Conservation (phyloP, 2,888 invertebrate genomes). For the Agrilus cyanescens region DNA sequence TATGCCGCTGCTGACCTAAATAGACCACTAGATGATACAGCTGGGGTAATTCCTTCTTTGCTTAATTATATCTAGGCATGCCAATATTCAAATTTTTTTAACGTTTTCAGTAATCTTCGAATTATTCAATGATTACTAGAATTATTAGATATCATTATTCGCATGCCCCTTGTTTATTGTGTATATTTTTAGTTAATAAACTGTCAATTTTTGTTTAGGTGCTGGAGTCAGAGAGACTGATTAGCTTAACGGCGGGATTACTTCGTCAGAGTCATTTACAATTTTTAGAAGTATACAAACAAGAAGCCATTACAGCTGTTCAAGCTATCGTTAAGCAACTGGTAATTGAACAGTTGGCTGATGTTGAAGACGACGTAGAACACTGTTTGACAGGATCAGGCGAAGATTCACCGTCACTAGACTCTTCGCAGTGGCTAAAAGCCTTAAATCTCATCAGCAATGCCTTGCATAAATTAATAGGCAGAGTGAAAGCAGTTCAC, state of each 20-base stretch:
- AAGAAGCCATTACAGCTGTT: constrained; percentile 80
- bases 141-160: no score
- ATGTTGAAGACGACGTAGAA: constrained; percentile 42
- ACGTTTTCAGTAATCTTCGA: no score
- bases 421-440: constrained; percentile 32
- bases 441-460: constrained; percentile 30
- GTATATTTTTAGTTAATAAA: no score
- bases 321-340: constrained; percentile 82
- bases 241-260: constrained; percentile 65
- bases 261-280: constrained; percentile 76
- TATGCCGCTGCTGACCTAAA: constrained; percentile 83
- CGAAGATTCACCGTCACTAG: constrained; percentile 31
- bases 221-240: constrained; percentile 65
- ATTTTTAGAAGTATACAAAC: constrained; percentile 77
- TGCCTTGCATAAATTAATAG: constrained; percentile 47
- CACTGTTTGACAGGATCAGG: constrained; percentile 42
- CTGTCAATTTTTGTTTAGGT: constrained; percentile 20
- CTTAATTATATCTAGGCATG: no score
- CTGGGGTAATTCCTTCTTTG: constrained; percentile 29
- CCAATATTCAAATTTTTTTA: no score
- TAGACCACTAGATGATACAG: constrained; percentile 53
- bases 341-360: constrained; percentile 65
- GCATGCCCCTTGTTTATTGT: no score
- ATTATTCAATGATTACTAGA: no score
- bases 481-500: constrained; percentile 61